Conservation (phyloP, 2,797 vertebrate genomes). For the Loris lydekkerianus region DNA sequence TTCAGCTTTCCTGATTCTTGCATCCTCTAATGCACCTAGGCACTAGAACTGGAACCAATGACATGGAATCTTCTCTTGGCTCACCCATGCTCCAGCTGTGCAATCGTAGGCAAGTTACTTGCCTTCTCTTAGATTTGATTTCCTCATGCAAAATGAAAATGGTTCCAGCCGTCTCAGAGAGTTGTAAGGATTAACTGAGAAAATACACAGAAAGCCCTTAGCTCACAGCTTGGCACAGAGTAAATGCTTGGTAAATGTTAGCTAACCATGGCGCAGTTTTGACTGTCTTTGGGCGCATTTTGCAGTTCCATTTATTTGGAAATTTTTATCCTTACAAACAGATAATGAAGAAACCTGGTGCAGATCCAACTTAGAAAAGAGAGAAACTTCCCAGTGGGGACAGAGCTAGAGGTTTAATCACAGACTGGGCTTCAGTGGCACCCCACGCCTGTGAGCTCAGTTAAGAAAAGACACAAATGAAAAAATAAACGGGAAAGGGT, state of each 20-base stretch:
- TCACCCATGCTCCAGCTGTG: neutral
- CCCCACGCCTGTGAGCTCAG: neutral
- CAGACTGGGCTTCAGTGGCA: neutral
- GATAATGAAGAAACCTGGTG: neutral
- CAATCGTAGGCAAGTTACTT: neutral
- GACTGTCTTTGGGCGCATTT: neutral
- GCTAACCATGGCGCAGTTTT: neutral
- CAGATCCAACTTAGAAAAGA: neutral
- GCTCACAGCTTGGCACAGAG: neutral
- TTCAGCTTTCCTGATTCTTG: neutral
- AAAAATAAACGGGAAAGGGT: neutral
- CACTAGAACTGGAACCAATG: neutral
- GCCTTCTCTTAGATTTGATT: neutral
- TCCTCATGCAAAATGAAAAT: neutral
- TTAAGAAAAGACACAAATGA: conserved; percentile 9
- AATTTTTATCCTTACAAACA: neutral
- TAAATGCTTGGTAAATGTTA: conserved; percentile 1
- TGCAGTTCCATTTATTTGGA: conserved; percentile 13
- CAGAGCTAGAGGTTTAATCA: neutral
- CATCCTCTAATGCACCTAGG: neutral
- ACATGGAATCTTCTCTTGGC: neutral
- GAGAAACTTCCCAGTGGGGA: neutral
- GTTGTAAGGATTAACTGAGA: neutral
- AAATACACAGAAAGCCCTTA: neutral
- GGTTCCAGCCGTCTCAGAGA: neutral